Evolutionary conservation across 1,140 invertebrate species (phyloP).

Genomic region (Chymomyza costata): DNA sequence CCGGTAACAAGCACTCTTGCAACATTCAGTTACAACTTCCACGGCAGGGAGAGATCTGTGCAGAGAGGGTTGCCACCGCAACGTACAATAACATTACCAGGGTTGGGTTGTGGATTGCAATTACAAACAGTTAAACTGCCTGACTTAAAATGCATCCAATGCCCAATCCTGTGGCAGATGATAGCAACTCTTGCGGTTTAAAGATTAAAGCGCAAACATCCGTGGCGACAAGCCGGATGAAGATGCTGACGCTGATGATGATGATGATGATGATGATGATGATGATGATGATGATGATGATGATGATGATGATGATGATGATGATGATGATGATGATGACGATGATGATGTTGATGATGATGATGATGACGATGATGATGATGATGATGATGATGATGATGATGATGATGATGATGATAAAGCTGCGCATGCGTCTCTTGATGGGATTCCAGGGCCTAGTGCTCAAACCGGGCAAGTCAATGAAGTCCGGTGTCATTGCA

Average conservation of each 20-base stretch:
- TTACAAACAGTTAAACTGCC: conserved; percentile 71
- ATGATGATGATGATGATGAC: too few relatives aligned
- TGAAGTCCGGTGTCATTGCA: conserved; percentile 69
- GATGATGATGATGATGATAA: too few relatives aligned
- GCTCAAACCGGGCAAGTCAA: conserved; percentile 31
- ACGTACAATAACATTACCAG: conserved; percentile 42
- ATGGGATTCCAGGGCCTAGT: background rate
- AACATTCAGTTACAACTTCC: conserved; percentile 50
- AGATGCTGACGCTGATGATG: conserved; percentile 13
- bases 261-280: too few relatives aligned
- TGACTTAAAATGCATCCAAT: conserved; percentile 58
- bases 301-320: conserved; percentile 5
- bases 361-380: too few relatives aligned
- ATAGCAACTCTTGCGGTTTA: conserved; percentile 56
- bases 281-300: too few relatives aligned
- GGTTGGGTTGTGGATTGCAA: conserved; percentile 45
- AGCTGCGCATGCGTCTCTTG: background rate
- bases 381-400: too few relatives aligned
- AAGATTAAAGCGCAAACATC: conserved; percentile 66
- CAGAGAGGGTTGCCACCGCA: conserved; percentile 18
- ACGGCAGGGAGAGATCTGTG: conserved; percentile 17
- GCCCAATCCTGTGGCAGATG: conserved; percentile 40
- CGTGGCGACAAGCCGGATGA: conserved; percentile 55
- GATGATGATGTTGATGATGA: too few relatives aligned
- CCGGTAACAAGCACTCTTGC: conserved; percentile 57